Evolutionary conservation across 2,113 vertebrate species (phyloP), one percentile per base, ranked within the genome.

Genomic region (Sinocyclocheilus grahami): DNA sequence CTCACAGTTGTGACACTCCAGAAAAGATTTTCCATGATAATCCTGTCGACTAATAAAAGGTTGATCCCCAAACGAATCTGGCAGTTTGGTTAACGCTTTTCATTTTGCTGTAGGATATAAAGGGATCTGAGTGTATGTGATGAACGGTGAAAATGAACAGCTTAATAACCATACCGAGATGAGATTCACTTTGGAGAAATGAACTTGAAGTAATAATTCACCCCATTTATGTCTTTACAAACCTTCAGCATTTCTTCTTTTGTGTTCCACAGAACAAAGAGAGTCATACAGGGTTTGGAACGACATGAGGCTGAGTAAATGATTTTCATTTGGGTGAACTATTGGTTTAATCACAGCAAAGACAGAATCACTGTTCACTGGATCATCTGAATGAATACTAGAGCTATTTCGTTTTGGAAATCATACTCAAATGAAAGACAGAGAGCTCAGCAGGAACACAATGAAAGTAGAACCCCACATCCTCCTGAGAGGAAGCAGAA

Each of bases 31-130:
- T 94, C 93, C 94, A 94, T 92, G 92, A 92, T 91, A 91, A 93
- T 94, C 91, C 90, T 92, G 93, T 93, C 92, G 92, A 94, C 93
- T 91, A 95, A 95, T 95, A 95, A 95, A 95, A 93, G 93, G 92
- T 92, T 95, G 93, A 95, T 94, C 92, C 93, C 92, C 92, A 93
- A 93, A 86, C 83, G 90, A 87, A 92, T 86, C 90, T 90, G 78
- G 74, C 48, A 85, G 93, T 89, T 92, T 93, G 92, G 88, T 91
- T 93, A 89, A 90, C 88, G 89, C 86, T n/a, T 89, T 90, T 60
- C 79, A 88, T 67, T 84, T 82, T 85, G 65, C 51, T 76, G 14
- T 24, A 6, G 60, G 60, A 30, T 65, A 27, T 48, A 20, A 42
- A 65, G 39, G 37, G 39, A 46, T 13, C 22, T 10, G 60, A 18